phyloP scores from a whole-genome alignment of 2,888 invertebrate genomes.

The Drosophila antonietae region DNA sequence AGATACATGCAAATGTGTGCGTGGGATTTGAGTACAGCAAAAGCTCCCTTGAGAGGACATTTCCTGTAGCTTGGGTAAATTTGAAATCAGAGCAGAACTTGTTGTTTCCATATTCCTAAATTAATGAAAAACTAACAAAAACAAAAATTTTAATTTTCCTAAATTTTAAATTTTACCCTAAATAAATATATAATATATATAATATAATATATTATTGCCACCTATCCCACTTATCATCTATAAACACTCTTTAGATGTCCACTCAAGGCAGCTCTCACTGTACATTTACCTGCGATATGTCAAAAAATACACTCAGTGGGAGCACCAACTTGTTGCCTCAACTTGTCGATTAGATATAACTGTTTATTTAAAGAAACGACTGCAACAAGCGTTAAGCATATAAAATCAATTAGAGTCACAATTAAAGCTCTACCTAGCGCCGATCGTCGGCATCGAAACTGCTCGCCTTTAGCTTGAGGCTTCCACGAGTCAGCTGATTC shows the following conservation, averaged over 20 bases:
- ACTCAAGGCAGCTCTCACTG: constrained; percentile 5
- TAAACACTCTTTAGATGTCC: not conserved
- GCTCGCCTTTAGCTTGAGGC: constrained; percentile 84
- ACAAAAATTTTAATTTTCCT: not conserved
- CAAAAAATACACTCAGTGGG: constrained; percentile 26
- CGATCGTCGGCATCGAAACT: constrained; percentile 67
- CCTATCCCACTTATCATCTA: not conserved
- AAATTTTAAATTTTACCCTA: too few species aligned
- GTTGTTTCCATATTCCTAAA: not conserved
- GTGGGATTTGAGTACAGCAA: constrained; percentile 10
- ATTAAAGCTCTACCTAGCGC: constrained; percentile 43
- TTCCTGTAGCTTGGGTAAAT: not conserved
- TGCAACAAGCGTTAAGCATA: constrained; percentile 53
- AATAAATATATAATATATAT: too few species aligned
- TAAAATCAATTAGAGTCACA: constrained; percentile 47
- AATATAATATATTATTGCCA: not conserved
- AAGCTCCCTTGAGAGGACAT: constrained; percentile 1
- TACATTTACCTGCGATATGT: constrained; percentile 32
- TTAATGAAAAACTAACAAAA: not conserved
- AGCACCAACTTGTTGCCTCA: constrained; percentile 52
- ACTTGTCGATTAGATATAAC: constrained; percentile 38
- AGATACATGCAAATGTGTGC: not conserved
- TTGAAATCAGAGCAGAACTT: not conserved
- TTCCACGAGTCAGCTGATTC: constrained; percentile 88
- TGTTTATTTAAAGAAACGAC: constrained; percentile 51